phyloP scores from a whole-genome alignment of 2,113 vertebrate species.

The Neolamprologus caudopunctatus region DNA sequence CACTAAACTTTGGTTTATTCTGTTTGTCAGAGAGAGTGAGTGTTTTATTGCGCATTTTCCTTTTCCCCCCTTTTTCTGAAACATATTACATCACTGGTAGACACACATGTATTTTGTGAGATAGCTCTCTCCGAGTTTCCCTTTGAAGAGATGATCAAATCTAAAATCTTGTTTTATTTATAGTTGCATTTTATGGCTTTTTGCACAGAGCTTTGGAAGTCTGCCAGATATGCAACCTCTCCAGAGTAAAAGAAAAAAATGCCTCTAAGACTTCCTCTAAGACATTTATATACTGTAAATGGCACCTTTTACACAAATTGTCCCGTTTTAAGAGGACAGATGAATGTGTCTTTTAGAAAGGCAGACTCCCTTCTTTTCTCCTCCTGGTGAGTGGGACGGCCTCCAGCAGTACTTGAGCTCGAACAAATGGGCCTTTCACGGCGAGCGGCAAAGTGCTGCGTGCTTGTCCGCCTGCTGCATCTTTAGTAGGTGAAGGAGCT shows the following conservation, averaged over 20 bases:
- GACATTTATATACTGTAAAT: conserved; percentile 47
- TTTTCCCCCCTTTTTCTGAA: not conserved
- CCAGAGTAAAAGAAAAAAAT: not conserved
- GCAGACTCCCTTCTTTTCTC: conserved; percentile 57
- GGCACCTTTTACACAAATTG: conserved; percentile 54
- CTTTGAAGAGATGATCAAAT: not conserved
- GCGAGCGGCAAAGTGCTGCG: conserved; percentile 26
- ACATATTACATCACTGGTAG: not conserved
- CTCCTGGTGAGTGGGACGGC: conserved; percentile 42
- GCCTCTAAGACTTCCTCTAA: not conserved
- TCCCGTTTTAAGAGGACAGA: conserved; percentile 66
- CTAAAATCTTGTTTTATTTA: not conserved
- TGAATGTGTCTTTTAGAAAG: conserved; percentile 73
- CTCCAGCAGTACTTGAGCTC: conserved; percentile 62
- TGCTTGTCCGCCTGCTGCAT: conserved; percentile 49
- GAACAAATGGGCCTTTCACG: conserved; percentile 65
- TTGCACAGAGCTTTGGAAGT: conserved; percentile 18
- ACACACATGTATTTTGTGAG: not conserved
- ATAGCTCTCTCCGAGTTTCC: not conserved
- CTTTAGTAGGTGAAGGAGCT: conserved; percentile 38
- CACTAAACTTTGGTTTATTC: not conserved
- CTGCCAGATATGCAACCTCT: conserved; percentile 8
- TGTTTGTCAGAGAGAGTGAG: not conserved
- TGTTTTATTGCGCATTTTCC: not conserved
- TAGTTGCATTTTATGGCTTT: not conserved